Evolutionary conservation across 2,113 vertebrate genomes (phyloP).

Genomic region (Macquaria australasica): DNA sequence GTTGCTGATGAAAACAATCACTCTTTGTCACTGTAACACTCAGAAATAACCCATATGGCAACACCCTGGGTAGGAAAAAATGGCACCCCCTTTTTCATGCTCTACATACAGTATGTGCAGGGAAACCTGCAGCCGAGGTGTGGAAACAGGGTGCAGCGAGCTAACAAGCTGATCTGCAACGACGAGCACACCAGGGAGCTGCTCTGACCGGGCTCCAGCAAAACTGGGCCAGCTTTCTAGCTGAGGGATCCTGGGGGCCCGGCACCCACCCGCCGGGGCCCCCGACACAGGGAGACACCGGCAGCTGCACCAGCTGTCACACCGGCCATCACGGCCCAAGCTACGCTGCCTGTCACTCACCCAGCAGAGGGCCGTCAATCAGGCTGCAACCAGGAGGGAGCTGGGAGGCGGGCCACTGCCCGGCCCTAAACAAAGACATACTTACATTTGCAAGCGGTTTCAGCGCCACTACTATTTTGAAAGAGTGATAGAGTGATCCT

Average conservation of each 20-base stretch:
- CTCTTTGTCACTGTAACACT: not conserved
- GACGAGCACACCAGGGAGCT: constrained; percentile 43
- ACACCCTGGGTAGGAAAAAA: not conserved
- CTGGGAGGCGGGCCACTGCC: constrained; percentile 69
- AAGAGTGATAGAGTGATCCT: constrained; percentile 86
- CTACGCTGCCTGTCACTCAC: constrained; percentile 86
- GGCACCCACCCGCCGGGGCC: constrained; percentile 41
- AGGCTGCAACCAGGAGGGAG: constrained; percentile 79
- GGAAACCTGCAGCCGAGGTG: constrained; percentile 1
- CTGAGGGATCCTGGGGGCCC: constrained; percentile 47
- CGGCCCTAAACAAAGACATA: constrained; percentile 83
- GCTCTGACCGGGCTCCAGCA: constrained; percentile 30
- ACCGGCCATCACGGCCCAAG: constrained; percentile 68
- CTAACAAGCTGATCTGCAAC: constrained; percentile 67
- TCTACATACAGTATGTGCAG: not conserved
- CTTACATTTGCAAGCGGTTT: constrained; percentile 84
- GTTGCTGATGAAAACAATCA: not conserved
- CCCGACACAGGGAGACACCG: constrained; percentile 31
- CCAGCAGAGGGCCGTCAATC: constrained; percentile 85
- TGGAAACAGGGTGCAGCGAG: constrained; percentile 7
- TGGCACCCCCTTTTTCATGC: too few species aligned
- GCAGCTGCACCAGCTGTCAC: constrained; percentile 76
- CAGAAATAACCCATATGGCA: not conserved
- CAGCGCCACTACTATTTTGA: constrained; percentile 76
- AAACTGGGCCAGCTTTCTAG: constrained; percentile 41